Evolutionary conservation across 64 coral and sea anemone species (phyloP), one percentile per base, ranked within the genome.

Genomic region (Montipora sp.): DNA sequence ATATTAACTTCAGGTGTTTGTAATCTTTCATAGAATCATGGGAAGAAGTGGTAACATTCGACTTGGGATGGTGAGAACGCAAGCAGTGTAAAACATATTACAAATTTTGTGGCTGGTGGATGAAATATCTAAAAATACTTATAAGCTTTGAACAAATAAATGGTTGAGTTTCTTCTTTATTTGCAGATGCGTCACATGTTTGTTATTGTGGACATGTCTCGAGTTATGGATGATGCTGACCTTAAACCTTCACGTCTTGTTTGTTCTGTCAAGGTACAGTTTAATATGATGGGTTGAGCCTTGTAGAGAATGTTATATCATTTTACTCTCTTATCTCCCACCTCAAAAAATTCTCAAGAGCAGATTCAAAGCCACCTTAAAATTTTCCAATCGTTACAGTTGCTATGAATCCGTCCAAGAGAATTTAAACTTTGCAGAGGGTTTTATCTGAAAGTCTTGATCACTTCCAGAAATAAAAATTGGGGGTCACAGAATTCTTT

Each of bases 211-310:
- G 98, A 99, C 57, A 93, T 96, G 92, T 99, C 98, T 49, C 77
- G 87, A 85, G 92, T 94, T 55, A 99, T 99, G 98, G 98, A 94
- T 14, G 98, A 96, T 83, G 92, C 98, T 67, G 98, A 99, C 75
- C 88, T 99, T 20, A 99, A 96, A 59, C 98, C 98, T 24, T 91
- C 94, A 57, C 86, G 98, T 84, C 49, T 99, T 49, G 73, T 66
- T 16, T 98, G 94, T 67, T 80, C 94, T 44, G 89, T 87, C 0
- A 99, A 96, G 96, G 96, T 98, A 74, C 23, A 60, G 44, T 15
- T 57, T 57, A 11, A 11, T 16, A 63, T 14, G 60, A 63, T 16
- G 13, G 3, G 3, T 12, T 14, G 13, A 55, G 5, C 6, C 10
- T 55, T 7, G 10, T 55, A 63, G 14, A 63, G 60, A 3, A 63